Evolutionary conservation across 1,140 invertebrate genomes (phyloP), one percentile per base, ranked within the genome.

Genomic region (Cepaea nemoralis): DNA sequence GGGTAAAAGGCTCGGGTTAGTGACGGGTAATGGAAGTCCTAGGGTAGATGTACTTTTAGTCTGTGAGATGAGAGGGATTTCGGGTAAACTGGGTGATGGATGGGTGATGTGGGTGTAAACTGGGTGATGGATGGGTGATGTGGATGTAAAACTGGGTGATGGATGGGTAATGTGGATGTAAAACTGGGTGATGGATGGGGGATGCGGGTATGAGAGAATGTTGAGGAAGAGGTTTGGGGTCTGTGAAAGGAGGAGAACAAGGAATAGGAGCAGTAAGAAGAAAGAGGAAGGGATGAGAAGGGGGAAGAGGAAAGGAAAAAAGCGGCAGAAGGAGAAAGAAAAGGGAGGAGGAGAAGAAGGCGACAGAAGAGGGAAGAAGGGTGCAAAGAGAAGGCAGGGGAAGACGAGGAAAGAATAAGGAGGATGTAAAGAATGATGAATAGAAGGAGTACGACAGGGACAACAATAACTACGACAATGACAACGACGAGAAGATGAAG

Each of bases 221-320:
- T 12, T 19, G 37, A 40, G n/a, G 39, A 40, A n/a, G 37, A 10
- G 37, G 39, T 14, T 12, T 35, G 70, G 37, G 39, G 37, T 14
- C 12, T 19, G 8, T 19, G 37, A n/a, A 35, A n/a, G 31, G 0
- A 76, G 40, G 59, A 50, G 37, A 31, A 79, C 14, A 48, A 55
- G 71, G 27, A 16, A n/a, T 12, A 40, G 66, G 19, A 40, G 1
- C 42, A 12, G 66, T 45, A 27, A 35, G 66, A 50, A 45, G 22
- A 42, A 76, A 24, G 33, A 42, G 50, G 12, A 76, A 40, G 45
- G 69, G 48, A 33, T 24, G 55, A 80, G 78, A 33, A n/a, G n/a
- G n/a, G 37, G 33, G 69, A 14, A 45, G 77, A 73, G 70, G 35
- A 35, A 73, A 50, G 0, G 75, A 55, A 50, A 16, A 50, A 10